Evolutionary conservation across 2,113 vertebrate species (phyloP).

Genomic region (Pterophyllum scalare): DNA sequence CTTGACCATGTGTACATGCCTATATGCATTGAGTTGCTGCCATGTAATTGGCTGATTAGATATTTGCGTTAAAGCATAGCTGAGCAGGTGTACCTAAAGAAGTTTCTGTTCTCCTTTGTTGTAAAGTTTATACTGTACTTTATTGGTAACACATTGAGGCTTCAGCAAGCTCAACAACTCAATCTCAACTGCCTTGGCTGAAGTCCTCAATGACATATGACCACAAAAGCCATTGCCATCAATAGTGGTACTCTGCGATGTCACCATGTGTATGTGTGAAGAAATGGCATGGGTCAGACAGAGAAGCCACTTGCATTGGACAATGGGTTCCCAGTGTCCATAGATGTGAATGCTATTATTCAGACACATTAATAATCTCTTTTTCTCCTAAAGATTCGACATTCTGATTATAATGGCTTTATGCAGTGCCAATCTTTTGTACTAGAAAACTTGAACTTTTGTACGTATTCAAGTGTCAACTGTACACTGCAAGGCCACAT

Average conservation of each 20-base stretch:
- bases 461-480: constrained; percentile 62
- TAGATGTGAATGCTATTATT: constrained; percentile 79
- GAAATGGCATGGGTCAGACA: constrained; percentile 64
- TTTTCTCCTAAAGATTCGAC: constrained; percentile 49
- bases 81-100: too few species aligned
- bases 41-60: too few species aligned
- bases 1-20: too few species aligned
- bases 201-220: constrained; percentile 69
- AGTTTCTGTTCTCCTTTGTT: neutral
- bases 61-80: too few species aligned
- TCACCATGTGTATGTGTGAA: constrained; percentile 69
- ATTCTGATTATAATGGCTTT: constrained; percentile 55
- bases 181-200: constrained; percentile 50
- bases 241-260: constrained; percentile 78
- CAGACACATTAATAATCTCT: constrained; percentile 75
- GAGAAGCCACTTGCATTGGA: constrained; percentile 63
- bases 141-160: neutral
- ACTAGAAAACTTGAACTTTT: constrained; percentile 36
- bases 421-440: constrained; percentile 49
- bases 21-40: too few species aligned
- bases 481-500: constrained; percentile 48
- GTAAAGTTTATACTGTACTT: neutral
- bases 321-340: constrained; percentile 78
- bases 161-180: constrained; percentile 29
- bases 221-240: constrained; percentile 57